Base-by-base conservation (phyloP, 2,797 vertebrate genomes). In the Hemibagrus guttatus region DNA sequence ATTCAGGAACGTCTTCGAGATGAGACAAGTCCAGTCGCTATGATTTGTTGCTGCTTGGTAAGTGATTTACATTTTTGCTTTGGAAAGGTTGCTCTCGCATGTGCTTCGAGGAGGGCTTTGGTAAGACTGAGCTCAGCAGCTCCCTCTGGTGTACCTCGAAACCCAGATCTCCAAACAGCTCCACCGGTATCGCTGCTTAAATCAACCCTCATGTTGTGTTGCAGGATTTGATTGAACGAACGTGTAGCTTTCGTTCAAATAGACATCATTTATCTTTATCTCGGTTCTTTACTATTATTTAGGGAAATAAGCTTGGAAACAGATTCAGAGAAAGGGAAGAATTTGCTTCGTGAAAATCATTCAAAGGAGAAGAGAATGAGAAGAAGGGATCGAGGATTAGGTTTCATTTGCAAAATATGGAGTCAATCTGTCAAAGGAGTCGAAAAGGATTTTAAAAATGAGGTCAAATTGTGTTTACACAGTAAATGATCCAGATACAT, bases 71-170 rank as follows among this genome's bases (percentile, higher is more conserved):
- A 6, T 54, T 23, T 35, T 52, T 56, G 42, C 72, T 79, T 69
- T 82, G 84, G 86, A 87, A 88, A 86, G 87, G 81, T 93, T 91
- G 84, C 88, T 88, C 13, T 88, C 13, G 92, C 91, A 89, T 92
- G 80, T 49, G 84, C 91, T 92, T 89, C 91, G 89, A 92, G 90
- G 92, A 91, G 87, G 91, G 94, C 93, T 91, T 90, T 87, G 74
- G 91, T 92, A 93, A 91, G 88, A 85, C 92, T 88, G 89, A 92
- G 93, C 93, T 93, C 91, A 93, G 92, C 92, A 93, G 93, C 94
- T 95, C 95, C 94, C 94, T 95, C 95, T 93, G 91, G 93, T 94
- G 95, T 84, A 85, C 84, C 88, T 69, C 83, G 75, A 82, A 88
- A 81, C 84, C 85, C 89, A 90, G 87, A 86, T 72, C 88, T 89